phyloP scores from a whole-genome alignment of 2,113 vertebrate genomes.

The Solea solea region DNA sequence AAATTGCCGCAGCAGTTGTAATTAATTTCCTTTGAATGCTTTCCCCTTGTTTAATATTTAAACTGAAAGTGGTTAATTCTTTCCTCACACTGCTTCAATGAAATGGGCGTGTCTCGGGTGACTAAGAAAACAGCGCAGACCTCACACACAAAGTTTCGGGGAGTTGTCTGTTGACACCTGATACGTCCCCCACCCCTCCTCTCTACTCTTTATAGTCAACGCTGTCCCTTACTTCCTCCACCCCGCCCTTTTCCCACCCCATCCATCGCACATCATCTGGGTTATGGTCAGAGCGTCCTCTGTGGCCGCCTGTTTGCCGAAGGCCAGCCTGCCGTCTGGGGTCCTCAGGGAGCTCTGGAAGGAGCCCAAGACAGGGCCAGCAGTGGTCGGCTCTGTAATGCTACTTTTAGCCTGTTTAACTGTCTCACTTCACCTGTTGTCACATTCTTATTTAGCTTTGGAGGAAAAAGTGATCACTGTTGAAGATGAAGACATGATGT shows the following conservation, averaged over 20 bases:
- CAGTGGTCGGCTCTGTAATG: constrained; percentile 41
- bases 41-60: constrained; percentile 29
- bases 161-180: constrained; percentile 73
- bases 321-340: constrained; percentile 70
- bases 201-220: constrained; percentile 64
- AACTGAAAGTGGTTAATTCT: constrained; percentile 55
- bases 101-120: constrained; percentile 60
- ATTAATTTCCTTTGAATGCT: background rate
- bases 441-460: constrained; percentile 55
- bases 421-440: constrained; percentile 75
- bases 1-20: constrained; percentile 6
- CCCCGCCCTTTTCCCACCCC: constrained; percentile 56
- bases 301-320: constrained; percentile 64
- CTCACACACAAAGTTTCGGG: constrained; percentile 71
- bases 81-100: constrained; percentile 40
- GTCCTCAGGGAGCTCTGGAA: constrained; percentile 67
- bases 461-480: constrained; percentile 51
- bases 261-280: constrained; percentile 69
- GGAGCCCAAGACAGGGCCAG: constrained; percentile 55
- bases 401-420: constrained; percentile 73
- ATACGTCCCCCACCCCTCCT: constrained; percentile 48
- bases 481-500: background rate
- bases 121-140: constrained; percentile 54
- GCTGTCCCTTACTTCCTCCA: constrained; percentile 44
- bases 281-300: constrained; percentile 67